Percentiles rank a stretch among this genome's conserved stretches.
These are phyloP conservation scores for Caenorhabditis sinica DNA, from an alignment of 2,888 invertebrate genomes.

Conservation along the genomic window DNA sequence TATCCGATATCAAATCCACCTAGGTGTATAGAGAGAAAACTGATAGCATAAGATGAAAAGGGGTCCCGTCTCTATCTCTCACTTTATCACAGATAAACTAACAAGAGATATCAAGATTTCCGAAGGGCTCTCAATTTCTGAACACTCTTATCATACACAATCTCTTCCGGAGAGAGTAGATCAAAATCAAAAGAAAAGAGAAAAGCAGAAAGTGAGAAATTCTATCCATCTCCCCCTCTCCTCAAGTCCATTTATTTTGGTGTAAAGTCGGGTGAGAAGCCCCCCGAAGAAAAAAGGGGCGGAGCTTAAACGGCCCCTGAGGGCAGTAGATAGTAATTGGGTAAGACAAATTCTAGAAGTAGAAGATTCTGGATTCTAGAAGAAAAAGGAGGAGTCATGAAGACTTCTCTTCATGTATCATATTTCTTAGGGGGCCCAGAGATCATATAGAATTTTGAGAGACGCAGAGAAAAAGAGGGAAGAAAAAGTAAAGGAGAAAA, in stretches of 20 bases:
- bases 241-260: background rate
- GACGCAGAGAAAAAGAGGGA: conserved; percentile 18
- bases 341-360: background rate
- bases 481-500: conserved; percentile 22
- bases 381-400: conserved; percentile 29
- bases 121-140: background rate
- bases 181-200: conserved; percentile 2
- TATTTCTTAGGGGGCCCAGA: conserved; percentile 3
- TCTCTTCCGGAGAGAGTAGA: background rate
- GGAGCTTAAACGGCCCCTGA: conserved; percentile 1
- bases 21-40: background rate
- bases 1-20: background rate
- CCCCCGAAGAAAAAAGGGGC: background rate
- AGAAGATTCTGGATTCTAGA: conserved; percentile 7
- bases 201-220: conserved; percentile 16
- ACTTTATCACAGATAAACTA: too few species aligned
- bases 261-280: conserved; percentile 14
- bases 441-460: conserved; percentile 1
- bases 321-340: conserved; percentile 6
- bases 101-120: background rate
- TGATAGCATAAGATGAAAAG: conserved; percentile 6
- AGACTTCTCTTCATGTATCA: conserved; percentile 29
- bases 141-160: conserved; percentile 8
- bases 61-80: too few species aligned
- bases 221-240: conserved; percentile 6